Conservation (phyloP, 2,888 invertebrate genomes). For the Sarcophaga caerulescens region DNA sequence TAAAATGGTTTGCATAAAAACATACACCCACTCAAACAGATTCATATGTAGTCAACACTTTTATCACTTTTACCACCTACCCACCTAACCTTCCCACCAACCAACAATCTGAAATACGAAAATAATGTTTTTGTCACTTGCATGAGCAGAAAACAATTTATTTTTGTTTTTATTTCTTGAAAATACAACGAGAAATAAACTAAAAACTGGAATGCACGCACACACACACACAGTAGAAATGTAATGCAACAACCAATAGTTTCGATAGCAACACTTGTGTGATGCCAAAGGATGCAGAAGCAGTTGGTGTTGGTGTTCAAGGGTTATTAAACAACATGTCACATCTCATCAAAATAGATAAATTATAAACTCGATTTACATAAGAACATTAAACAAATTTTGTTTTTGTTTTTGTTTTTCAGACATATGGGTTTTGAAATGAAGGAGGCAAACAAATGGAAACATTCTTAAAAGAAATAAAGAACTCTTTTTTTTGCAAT, state of each 20-base stretch:
- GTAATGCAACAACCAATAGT: not conserved
- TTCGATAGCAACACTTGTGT: not conserved
- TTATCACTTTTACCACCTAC: no score
- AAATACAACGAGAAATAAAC: not conserved
- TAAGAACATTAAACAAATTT: not conserved
- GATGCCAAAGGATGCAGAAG: slow-evolving; percentile 6
- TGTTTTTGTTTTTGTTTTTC: not conserved
- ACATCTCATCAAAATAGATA: slow-evolving; percentile 41
- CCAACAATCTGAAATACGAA: not conserved
- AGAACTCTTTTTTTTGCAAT: no score
- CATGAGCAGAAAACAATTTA: slow-evolving; percentile 47
- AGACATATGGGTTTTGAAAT: not conserved
- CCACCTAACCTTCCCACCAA: not conserved
- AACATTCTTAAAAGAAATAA: no score
- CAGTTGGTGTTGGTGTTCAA: slow-evolving; percentile 18
- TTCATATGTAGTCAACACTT: no score
- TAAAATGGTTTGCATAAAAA: not conserved
- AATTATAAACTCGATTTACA: slow-evolving; percentile 42
- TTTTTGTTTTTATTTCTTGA: slow-evolving; percentile 20
- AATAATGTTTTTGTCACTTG: slow-evolving; percentile 59
- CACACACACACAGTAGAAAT: not conserved
- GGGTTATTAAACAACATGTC: slow-evolving; percentile 61
- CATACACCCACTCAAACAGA: not conserved
- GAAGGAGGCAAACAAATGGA: no score
- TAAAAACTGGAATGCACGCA: slow-evolving; percentile 32